phyloP scores from a whole-genome alignment of 2,113 vertebrate species.

The Scortum barcoo region DNA sequence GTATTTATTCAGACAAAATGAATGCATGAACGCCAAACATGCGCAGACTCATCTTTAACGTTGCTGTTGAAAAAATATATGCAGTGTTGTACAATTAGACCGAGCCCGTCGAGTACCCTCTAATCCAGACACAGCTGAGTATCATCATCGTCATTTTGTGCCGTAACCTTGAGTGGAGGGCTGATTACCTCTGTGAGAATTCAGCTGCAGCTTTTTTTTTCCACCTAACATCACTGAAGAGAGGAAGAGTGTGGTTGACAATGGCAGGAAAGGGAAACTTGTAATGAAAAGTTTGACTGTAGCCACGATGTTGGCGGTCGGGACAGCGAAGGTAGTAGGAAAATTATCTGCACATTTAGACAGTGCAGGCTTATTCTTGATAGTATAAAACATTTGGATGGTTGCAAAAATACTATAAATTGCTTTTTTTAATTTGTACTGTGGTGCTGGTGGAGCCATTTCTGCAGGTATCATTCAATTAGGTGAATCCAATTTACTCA shows the following conservation, averaged over 20 bases:
- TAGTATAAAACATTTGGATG: not conserved
- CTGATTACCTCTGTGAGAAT: conserved; percentile 41
- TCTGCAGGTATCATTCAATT: not conserved
- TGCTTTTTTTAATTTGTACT: not conserved
- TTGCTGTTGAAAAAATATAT: not conserved
- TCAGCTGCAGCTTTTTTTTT: conserved; percentile 60
- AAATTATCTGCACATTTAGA: not conserved
- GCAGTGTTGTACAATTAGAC: not conserved
- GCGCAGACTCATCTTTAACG: not conserved
- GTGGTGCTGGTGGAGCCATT: not conserved
- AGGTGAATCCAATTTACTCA: not conserved
- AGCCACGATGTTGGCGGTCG: not conserved
- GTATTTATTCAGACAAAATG: not conserved
- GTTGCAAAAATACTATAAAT: not conserved
- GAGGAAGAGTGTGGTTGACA: conserved; percentile 73
- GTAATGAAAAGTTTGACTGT: conserved; percentile 54
- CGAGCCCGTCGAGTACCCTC: not conserved
- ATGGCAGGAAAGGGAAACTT: conserved; percentile 81
- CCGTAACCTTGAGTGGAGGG: conserved; percentile 38
- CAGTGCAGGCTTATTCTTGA: not conserved
- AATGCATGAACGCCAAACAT: not conserved
- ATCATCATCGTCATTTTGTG: not conserved
- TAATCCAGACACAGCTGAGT: conserved; percentile 22
- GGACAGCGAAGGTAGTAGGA: not conserved
- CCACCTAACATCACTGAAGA: conserved; percentile 56